These are phyloP conservation scores for Stomatorhinus walkeri DNA, from an alignment of 2,797 vertebrate species.

Conservation along the genomic window DNA sequence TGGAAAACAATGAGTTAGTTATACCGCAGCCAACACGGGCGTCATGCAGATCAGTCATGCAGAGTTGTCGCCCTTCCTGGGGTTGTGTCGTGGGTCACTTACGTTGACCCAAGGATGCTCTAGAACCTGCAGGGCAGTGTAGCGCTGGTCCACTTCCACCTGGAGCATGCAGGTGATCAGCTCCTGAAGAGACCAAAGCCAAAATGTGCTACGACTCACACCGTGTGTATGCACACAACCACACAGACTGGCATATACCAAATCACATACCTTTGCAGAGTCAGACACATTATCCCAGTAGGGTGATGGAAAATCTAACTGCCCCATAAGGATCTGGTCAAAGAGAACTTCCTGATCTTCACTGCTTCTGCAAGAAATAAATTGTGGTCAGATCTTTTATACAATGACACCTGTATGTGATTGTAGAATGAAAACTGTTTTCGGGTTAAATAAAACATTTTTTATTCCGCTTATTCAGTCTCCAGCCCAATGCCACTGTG, in stretches of 20 bases:
- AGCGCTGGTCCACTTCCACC: constrained; percentile 89
- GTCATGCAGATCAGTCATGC: too few relatives aligned
- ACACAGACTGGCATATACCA: not conserved
- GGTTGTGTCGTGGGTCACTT: constrained; percentile 46
- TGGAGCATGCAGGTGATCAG: constrained; percentile 93
- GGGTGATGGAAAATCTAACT: constrained; percentile 89
- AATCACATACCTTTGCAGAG: constrained; percentile 73
- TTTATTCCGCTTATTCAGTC: not conserved
- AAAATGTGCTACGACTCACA: not conserved
- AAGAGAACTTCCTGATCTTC: constrained; percentile 96
- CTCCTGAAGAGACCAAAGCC: constrained; percentile 61
- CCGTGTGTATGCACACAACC: not conserved
- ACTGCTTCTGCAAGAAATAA: constrained; percentile 65
- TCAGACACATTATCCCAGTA: constrained; percentile 97
- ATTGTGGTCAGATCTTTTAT: not conserved
- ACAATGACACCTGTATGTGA: not conserved
- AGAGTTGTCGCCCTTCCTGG: not conserved
- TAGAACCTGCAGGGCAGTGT: constrained; percentile 84
- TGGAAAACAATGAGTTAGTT: not conserved
- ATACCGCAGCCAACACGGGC: not conserved
- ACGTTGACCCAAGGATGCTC: constrained; percentile 97
- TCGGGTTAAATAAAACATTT: not conserved
- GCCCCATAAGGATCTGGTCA: constrained; percentile 96
- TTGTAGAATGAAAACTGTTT: not conserved
- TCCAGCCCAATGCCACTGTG: not conserved